Base-by-base conservation (phyloP, 2,888 invertebrate genomes). In the Eristalis arbustorum region DNA sequence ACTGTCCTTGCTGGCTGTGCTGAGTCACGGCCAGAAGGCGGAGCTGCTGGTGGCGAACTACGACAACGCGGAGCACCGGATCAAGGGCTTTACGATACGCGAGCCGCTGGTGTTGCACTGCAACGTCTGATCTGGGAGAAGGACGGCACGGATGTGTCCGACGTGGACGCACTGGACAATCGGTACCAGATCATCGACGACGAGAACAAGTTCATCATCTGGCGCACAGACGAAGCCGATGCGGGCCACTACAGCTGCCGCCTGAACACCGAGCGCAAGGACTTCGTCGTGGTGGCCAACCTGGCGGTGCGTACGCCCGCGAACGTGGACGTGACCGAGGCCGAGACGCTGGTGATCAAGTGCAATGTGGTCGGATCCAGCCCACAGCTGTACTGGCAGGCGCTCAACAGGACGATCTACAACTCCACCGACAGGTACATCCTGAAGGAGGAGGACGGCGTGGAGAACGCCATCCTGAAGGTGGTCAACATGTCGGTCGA, bases 311-410 rank as follows among this genome's bases (percentile, higher is more conserved):
- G 93, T 89, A 91, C 95, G 89, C 93, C 94, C 25, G 91, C 93
- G 90, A 95, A 95, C 91, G 93, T 95, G 89, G 96, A 95, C 90
- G 95, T 96, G 59, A 95, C 97, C 42, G 96, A 97, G 93, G 96
- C 96, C 2, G 97, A 97, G 92, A 95, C 95, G 90, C 93, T 97
- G 88, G 94, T 94, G 90, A 93, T 98, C 84, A 93, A 94, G 85
- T 98, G 98, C 93, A 90, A 91, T 63, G 95, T 95, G 42, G 90
- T 93, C 82, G 96, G 96, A 89, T 94, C 96, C 62, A 93, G 93
- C 89, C 94, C 95, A 23, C 91, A 90, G 68, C 93, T 97, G 77
- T 89, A 91, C 63, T 97, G 97, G 97, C 90, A 89, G 68, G 93
- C 94, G 89, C 93, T 94, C 90, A 93, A 93, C 89, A 88, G 89